Conservation (phyloP, 2,113 vertebrate genomes). For the Hippolais icterina region DNA sequence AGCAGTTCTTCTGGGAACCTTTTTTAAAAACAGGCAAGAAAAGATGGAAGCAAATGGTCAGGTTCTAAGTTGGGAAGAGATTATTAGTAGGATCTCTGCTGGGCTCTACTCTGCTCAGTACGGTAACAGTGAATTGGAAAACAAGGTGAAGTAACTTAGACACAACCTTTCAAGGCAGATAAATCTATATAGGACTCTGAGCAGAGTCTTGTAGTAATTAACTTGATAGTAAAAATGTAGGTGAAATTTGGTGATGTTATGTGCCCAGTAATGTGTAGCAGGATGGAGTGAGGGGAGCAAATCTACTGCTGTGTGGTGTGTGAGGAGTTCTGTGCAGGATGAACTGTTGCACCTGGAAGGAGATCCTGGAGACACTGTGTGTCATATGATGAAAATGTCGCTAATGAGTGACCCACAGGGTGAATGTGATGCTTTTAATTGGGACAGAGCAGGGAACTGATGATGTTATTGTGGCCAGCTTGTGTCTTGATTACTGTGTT, state of each 20-base stretch:
- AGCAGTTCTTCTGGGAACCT: background rate
- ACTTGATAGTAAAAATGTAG: background rate
- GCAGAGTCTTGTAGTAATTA: background rate
- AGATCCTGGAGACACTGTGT: background rate
- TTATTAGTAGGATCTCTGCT: background rate
- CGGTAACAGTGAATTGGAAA: background rate
- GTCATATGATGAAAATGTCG: background rate
- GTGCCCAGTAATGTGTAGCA: background rate
- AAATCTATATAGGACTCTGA: background rate
- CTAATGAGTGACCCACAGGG: background rate
- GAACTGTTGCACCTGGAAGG: background rate
- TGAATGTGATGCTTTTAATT: background rate
- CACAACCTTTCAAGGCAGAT: background rate
- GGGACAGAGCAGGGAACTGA: background rate
- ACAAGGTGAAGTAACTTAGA: background rate
- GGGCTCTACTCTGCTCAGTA: background rate
- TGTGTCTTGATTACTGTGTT: background rate
- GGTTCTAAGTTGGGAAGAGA: background rate
- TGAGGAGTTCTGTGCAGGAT: background rate
- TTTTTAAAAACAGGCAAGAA: background rate
- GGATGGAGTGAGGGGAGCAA: background rate
- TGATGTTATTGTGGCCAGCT: background rate
- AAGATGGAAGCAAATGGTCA: background rate
- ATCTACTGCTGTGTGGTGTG: background rate
- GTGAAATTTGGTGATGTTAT: background rate